phyloP scores from a whole-genome alignment of 1,140 invertebrate species.

The Drosophila nebulosa region DNA sequence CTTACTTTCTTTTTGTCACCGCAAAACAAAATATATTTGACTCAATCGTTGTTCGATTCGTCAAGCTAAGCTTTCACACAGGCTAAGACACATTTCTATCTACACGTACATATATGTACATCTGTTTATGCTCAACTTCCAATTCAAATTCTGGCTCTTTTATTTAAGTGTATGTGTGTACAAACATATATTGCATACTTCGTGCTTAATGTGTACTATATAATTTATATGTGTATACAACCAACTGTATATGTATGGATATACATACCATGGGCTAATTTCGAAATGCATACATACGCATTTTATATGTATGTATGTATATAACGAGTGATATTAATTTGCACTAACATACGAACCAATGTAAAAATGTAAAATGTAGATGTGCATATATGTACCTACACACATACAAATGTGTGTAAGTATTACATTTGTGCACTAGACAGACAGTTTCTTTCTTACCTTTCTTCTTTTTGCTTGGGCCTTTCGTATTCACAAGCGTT shows the following conservation, averaged over 20 bases:
- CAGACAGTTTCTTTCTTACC: conserved; percentile 80
- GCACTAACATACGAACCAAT: background rate
- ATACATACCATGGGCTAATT: background rate
- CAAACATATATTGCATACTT: background rate
- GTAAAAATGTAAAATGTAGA: no score
- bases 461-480: conserved; percentile 98
- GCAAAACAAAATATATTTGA: background rate
- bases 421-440: background rate
- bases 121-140: background rate
- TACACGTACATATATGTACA: background rate
- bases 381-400: background rate
- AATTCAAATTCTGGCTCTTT: background rate
- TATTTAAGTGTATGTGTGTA: background rate
- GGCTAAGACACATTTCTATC: background rate
- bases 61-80: background rate
- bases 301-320: background rate
- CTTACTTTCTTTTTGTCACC: background rate
- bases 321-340: background rate
- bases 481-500: conserved; percentile 98
- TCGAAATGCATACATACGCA: conserved; percentile 3
- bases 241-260: background rate
- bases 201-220: background rate
- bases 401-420: background rate
- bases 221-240: background rate
- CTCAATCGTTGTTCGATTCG: background rate